A percentile compares a stretch with the other conserved stretches of the same genome.
Evolutionary conservation across 2,113 vertebrate genomes (phyloP).

Genomic region (Cryptotis parvus): DNA sequence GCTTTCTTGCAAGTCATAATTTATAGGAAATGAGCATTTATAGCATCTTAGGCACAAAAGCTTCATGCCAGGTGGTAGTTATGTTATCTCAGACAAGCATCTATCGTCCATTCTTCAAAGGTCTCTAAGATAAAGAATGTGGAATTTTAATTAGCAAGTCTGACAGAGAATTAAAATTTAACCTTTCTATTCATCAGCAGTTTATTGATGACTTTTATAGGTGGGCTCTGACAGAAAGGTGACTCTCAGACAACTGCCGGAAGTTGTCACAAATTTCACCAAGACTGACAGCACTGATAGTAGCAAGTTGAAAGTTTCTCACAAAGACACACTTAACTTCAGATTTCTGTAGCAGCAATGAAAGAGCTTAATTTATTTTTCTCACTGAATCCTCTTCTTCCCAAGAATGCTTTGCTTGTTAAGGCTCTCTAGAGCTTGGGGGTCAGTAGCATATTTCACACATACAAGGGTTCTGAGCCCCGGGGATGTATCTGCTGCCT

Average conservation of each 20-base stretch:
- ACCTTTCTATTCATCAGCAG: constrained; percentile 78
- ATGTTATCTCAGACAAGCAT: constrained; percentile 35
- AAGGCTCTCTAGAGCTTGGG: neutral
- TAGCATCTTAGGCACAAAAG: constrained; percentile 42
- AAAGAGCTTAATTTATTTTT: constrained; percentile 3
- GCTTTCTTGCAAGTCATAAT: constrained; percentile 30
- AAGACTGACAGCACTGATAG: neutral
- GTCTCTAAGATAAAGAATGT: constrained; percentile 66
- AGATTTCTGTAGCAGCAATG: neutral
- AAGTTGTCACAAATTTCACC: neutral
- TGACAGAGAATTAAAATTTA: constrained; percentile 81
- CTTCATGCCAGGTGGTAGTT: constrained; percentile 35
- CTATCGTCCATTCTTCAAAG: constrained; percentile 56
- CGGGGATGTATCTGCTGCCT: neutral
- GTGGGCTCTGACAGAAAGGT: neutral
- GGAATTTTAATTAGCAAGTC: constrained; percentile 77
- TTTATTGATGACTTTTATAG: constrained; percentile 71
- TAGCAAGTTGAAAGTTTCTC: neutral
- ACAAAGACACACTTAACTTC: neutral
- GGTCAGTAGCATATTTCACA: constrained; percentile 14
- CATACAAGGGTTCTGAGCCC: neutral
- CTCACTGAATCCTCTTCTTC: constrained; percentile 21
- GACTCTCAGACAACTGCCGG: neutral
- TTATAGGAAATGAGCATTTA: constrained; percentile 63
- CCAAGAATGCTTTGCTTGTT: neutral